These are phyloP conservation scores for Acheta domesticus DNA, from an alignment of 2,888 invertebrate genomes.

Conservation along the genomic window DNA sequence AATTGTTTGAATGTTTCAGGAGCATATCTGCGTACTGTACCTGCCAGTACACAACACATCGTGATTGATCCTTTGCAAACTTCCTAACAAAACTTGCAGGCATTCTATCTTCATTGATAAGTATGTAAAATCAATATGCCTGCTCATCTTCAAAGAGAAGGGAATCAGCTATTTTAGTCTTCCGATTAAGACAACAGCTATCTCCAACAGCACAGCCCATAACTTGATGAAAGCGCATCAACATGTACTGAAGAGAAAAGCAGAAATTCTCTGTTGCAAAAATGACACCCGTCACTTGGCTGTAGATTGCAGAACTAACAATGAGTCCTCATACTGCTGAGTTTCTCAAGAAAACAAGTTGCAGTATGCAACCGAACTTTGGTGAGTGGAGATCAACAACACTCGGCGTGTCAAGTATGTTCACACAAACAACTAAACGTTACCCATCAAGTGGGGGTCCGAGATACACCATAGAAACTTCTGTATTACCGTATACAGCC, in stretches of 20 bases:
- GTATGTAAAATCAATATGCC: not conserved
- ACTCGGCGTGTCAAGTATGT: not conserved
- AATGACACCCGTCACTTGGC: not conserved
- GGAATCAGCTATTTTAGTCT: not conserved
- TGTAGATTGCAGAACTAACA: not conserved
- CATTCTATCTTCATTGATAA: not conserved
- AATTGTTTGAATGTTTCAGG: not conserved
- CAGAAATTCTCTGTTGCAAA: not conserved
- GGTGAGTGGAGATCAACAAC: not conserved
- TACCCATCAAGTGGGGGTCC: constrained; percentile 96
- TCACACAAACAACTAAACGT: constrained; percentile 46
- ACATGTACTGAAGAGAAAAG: not conserved
- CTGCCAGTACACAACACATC: not conserved
- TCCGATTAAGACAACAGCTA: not conserved
- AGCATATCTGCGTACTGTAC: not conserved
- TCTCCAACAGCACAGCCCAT: not conserved
- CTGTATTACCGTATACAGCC: constrained; percentile 98
- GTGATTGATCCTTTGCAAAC: not conserved
- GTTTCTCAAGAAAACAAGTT: not conserved
- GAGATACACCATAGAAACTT: constrained; percentile 98
- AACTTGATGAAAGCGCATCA: not conserved
- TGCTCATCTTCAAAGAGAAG: not conserved
- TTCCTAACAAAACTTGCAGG: not conserved
- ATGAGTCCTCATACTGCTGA: not conserved
- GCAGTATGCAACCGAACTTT: not conserved